Evolutionary conservation across 2,113 vertebrate genomes (phyloP).

Genomic region (Dascyllus trimaculatus): DNA sequence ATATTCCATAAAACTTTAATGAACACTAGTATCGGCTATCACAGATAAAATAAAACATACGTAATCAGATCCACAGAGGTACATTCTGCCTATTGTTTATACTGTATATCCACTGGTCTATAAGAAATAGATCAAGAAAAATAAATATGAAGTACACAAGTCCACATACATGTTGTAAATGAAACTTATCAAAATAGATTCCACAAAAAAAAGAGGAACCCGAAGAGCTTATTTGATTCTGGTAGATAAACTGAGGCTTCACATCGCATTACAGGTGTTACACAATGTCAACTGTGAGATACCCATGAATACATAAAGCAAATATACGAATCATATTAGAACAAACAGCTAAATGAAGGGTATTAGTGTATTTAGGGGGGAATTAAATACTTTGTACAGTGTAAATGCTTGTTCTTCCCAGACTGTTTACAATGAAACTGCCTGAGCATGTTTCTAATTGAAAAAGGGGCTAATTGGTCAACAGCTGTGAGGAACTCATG

Average conservation of each 20-base stretch:
- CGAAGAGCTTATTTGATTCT: conserved; percentile 78
- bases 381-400: conserved; percentile 64
- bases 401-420: conserved; percentile 53
- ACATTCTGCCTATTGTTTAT: conserved; percentile 19
- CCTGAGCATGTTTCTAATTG: background rate
- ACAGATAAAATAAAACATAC: conserved; percentile 44
- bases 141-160: conserved; percentile 78
- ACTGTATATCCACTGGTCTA: conserved; percentile 24
- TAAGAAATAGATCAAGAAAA: conserved; percentile 52
- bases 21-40: conserved; percentile 42
- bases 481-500: background rate
- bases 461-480: conserved; percentile 1
- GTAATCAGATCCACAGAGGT: conserved; percentile 49
- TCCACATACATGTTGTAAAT: conserved; percentile 66
- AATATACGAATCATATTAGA: conserved; percentile 41
- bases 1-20: conserved; percentile 40
- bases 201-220: conserved; percentile 58
- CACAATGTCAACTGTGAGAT: conserved; percentile 39
- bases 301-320: conserved; percentile 41
- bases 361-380: conserved; percentile 52
- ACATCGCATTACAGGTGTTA: conserved; percentile 46
- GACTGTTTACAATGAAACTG: background rate
- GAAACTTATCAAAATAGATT: conserved; percentile 55
- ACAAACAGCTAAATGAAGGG: conserved; percentile 37
- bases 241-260: conserved; percentile 65